These are phyloP conservation scores for Hypotaenidia okinawae DNA, from an alignment of 2,797 vertebrate genomes.

Conservation along the genomic window DNA sequence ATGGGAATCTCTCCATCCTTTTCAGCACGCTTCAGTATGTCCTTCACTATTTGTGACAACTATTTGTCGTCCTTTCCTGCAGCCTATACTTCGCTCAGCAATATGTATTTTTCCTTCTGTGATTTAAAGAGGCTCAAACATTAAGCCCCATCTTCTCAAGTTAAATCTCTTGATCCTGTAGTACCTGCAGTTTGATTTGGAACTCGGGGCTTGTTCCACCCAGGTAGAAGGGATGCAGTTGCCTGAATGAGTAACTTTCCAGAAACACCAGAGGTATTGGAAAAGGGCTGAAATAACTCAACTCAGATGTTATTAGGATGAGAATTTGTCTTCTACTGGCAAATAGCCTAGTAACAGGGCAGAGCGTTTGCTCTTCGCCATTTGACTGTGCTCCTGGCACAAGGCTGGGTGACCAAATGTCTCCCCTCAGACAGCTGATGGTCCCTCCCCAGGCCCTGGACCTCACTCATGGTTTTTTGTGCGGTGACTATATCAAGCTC, in stretches of 20 bases:
- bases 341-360: neutral
- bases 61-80: neutral
- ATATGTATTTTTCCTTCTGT: neutral
- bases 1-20: neutral
- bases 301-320: neutral
- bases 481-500: neutral
- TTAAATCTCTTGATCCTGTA: neutral
- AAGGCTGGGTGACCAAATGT: neutral
- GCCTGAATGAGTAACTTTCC: accelerated
- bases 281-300: neutral
- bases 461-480: neutral
- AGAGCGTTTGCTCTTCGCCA: neutral
- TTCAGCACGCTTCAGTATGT: neutral
- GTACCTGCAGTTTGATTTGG: neutral
- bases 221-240: neutral
- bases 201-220: neutral
- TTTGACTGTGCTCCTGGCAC: constrained; percentile 12
- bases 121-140: neutral
- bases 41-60: neutral
- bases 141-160: neutral
- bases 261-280: neutral
- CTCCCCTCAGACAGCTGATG: neutral
- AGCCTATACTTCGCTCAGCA: neutral
- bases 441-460: neutral
- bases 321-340: neutral